Percentiles rank a stretch among this genome's conserved stretches.
phyloP scores from a whole-genome alignment of 2,888 invertebrate species.

The Sthenelais limicola region DNA sequence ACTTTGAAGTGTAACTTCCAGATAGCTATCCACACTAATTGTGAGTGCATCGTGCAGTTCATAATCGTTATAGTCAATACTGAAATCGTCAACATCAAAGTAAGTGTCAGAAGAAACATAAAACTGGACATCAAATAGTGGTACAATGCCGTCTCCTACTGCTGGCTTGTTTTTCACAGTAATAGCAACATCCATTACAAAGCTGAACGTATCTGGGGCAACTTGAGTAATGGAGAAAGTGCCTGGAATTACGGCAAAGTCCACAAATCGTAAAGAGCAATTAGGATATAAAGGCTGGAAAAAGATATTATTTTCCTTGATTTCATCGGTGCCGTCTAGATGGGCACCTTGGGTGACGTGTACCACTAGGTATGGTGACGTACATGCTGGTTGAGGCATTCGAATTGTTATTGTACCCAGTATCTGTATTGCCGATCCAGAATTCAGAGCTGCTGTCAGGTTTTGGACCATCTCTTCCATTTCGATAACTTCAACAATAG shows the following conservation, averaged over 20 bases:
- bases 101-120: conserved; percentile 1
- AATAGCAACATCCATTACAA: too few relatives aligned
- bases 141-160: neutral
- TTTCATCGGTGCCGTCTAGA: neutral
- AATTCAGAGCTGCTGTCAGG: neutral
- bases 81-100: conserved; percentile 1
- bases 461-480: neutral
- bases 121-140: neutral
- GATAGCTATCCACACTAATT: neutral
- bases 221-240: neutral
- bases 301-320: conserved; percentile 4
- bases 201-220: too few relatives aligned
- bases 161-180: too few relatives aligned
- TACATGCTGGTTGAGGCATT: conserved; percentile 3
- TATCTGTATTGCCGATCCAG: neutral
- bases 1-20: too few relatives aligned
- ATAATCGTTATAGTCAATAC: neutral
- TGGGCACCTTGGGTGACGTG: neutral
- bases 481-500: neutral
- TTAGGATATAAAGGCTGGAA: too few relatives aligned
- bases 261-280: conserved; percentile 10
- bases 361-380: neutral
- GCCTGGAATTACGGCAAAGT: neutral
- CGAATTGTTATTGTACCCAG: neutral
- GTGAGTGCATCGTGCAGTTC: neutral